Conservation (phyloP, 2,888 invertebrate species). For the Ditula angustiorana region DNA sequence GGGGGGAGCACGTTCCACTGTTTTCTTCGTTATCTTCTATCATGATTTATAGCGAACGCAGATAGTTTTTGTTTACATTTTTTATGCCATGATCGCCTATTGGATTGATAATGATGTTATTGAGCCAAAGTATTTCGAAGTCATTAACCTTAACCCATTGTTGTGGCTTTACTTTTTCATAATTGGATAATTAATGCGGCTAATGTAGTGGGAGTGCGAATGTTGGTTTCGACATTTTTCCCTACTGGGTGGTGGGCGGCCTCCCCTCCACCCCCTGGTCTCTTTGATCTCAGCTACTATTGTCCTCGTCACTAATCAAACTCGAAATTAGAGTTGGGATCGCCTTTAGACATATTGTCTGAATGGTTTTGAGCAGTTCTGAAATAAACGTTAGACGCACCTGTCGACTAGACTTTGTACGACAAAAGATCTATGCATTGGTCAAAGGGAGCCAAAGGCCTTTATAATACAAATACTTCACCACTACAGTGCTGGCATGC, state of each 20-base stretch:
- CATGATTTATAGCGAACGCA: conserved; percentile 61
- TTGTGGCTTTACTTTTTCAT: conserved; percentile 58
- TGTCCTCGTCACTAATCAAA: conserved; percentile 50
- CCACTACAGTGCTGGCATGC: too few relatives aligned
- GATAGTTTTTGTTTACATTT: conserved; percentile 43
- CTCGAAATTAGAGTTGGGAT: conserved; percentile 32
- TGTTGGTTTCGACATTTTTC: conserved; percentile 76
- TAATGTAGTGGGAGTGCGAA: conserved; percentile 74
- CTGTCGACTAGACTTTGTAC: background rate
- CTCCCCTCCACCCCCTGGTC: conserved; percentile 51
- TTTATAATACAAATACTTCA: too few relatives aligned
- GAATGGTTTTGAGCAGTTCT: background rate
- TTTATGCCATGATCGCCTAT: conserved; percentile 22
- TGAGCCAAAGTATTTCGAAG: conserved; percentile 25
- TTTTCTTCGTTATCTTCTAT: conserved; percentile 66
- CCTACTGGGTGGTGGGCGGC: conserved; percentile 55
- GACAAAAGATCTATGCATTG: background rate
- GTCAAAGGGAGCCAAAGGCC: too few relatives aligned
- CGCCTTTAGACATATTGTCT: background rate
- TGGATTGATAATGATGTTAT: conserved; percentile 22
- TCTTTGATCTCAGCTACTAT: conserved; percentile 63
- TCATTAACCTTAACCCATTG: conserved; percentile 35
- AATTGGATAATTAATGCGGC: conserved; percentile 78
- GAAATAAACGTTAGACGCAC: background rate
- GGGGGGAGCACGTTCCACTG: conserved; percentile 58